These are phyloP conservation scores for Protonibea diacanthus DNA, from an alignment of 2,797 vertebrate species.

Conservation along the genomic window DNA sequence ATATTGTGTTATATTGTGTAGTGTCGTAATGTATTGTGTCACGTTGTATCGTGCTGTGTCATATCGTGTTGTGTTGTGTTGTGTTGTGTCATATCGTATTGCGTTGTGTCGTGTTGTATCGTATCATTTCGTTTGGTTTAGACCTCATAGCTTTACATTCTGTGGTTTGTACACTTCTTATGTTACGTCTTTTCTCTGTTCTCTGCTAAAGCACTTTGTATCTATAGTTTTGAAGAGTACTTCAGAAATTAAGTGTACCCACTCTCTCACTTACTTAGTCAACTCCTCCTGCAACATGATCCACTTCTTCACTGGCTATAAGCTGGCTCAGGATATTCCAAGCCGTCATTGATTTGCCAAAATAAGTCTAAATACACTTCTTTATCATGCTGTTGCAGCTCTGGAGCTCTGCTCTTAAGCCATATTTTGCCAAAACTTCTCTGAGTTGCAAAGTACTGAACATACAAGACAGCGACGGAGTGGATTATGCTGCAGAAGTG, in stretches of 20 bases:
- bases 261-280: not conserved
- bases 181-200: not conserved
- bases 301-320: not conserved
- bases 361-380: not conserved
- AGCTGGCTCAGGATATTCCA: not conserved
- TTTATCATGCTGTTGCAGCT: not conserved
- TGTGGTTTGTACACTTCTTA: not conserved
- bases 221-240: not conserved
- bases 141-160: not conserved
- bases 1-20: too few species aligned
- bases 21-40: too few species aligned
- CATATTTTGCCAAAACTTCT: not conserved
- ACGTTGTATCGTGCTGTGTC: too few species aligned
- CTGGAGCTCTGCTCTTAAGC: not conserved
- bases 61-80: too few species aligned
- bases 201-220: not conserved
- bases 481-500: constrained; percentile 3
- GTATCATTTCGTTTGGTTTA: not conserved
- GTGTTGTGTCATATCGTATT: too few species aligned
- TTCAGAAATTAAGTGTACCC: not conserved
- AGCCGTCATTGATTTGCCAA: not conserved
- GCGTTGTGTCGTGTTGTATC: too few species aligned
- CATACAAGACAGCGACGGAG: not conserved
- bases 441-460: not conserved
- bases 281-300: not conserved